phyloP scores from a whole-genome alignment of 1,140 invertebrate genomes.

The Drosophila littoralis region DNA sequence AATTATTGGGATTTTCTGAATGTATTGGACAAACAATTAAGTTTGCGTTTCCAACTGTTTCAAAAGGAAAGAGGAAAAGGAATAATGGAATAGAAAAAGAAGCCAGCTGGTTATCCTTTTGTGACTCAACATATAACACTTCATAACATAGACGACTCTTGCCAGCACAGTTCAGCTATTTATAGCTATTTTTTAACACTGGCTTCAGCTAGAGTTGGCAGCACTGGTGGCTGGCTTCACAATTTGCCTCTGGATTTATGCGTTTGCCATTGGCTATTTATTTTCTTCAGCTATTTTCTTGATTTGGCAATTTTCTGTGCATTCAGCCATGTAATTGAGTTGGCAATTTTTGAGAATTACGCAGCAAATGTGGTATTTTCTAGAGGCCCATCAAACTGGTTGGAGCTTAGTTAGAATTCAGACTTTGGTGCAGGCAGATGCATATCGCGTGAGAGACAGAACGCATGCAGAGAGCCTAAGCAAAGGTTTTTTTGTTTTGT shows the following conservation, averaged over 20 bases:
- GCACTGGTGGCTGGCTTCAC: background rate
- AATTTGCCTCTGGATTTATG: conserved; percentile 72
- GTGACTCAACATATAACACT: no score
- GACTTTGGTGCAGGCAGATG: conserved; percentile 33
- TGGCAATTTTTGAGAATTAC: conserved; percentile 46
- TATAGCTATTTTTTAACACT: no score
- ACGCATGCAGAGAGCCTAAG: conserved; percentile 15
- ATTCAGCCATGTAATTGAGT: conserved; percentile 79
- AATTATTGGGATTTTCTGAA: no score
- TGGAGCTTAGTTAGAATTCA: conserved; percentile 27
- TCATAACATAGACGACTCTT: no score
- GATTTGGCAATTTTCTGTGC: conserved; percentile 54
- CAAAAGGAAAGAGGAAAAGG: no score
- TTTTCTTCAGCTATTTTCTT: conserved; percentile 56
- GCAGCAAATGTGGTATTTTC: conserved; percentile 13
- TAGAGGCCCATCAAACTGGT: conserved; percentile 25
- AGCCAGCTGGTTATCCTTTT: no score
- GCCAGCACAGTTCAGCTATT: no score
- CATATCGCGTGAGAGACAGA: conserved; percentile 64
- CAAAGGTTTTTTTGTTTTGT: conserved; percentile 14
- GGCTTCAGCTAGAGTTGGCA: background rate
- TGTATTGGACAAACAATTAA: no score
- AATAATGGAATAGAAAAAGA: no score
- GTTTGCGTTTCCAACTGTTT: no score
- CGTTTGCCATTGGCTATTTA: conserved; percentile 63